Evolutionary conservation across 2,797 vertebrate species (phyloP).

Genomic region (Stomatorhinus walkeri): DNA sequence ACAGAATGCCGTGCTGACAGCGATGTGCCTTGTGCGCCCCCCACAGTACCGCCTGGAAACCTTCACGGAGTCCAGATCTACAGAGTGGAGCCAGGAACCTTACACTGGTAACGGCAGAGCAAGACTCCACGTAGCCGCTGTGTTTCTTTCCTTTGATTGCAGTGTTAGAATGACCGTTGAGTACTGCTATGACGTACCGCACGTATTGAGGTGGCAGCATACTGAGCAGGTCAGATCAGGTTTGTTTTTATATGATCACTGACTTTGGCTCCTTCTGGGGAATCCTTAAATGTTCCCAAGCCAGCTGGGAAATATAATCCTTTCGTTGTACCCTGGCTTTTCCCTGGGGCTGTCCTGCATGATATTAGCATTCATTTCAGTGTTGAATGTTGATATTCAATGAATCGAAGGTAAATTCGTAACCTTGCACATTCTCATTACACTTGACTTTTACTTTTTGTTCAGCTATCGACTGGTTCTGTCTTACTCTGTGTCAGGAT

Average conservation of each 20-base stretch:
- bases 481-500: background rate
- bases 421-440: background rate
- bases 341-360: background rate
- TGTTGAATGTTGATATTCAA: background rate
- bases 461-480: background rate
- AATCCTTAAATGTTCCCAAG: background rate
- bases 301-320: background rate
- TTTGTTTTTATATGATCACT: background rate
- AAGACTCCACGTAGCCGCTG: too few relatives aligned
- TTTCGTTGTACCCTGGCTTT: background rate
- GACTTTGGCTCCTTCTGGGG: background rate
- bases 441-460: background rate
- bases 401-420: background rate
- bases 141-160: background rate
- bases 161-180: background rate
- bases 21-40: background rate
- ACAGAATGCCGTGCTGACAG: background rate
- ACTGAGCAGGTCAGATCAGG: background rate
- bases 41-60: slow-evolving; percentile 46
- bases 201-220: background rate
- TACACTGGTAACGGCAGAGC: slow-evolving; percentile 8
- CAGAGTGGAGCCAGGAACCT: slow-evolving; percentile 21
- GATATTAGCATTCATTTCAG: background rate
- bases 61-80: slow-evolving; percentile 35
- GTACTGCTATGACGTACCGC: background rate